Evolutionary conservation across 1,140 invertebrate species (phyloP), one percentile per base, ranked within the genome.

Genomic region (Zaprionus camerounensis): DNA sequence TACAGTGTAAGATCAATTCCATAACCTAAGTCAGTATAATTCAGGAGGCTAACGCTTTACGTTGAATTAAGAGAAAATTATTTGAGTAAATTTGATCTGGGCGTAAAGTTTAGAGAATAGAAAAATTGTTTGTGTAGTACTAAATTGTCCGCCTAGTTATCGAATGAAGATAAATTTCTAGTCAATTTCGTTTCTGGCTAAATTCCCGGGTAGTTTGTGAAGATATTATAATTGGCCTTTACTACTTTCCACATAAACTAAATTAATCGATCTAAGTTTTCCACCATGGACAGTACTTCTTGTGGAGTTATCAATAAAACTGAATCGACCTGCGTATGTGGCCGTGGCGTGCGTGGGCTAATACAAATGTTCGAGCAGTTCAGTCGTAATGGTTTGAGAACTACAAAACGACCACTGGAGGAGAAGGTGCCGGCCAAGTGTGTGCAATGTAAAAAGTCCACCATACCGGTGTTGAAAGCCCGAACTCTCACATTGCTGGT

Each of bases 401-500:
- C 9, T 13, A 5, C 20, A 5, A 51, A 51, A 2, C 20, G 26
- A 26, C 1, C 12, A 6, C 13, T 15, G 5, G n/a, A 26, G 12
- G 26, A 15, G 15, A 55, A 55, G 22, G 13, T 15, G 22, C 12
- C 15, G 4, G 20, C 13, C 24, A 28, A 31, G 6, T 26, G 46
- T 11, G 11, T 11, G 17, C 9, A 4, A 13, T 22, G 46, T 11
- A 17, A 56, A 22, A 22, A 15, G 49, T 3, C 46, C 11, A 7
- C 20, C 0, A 13, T 36, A 13, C 13, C 41, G 7, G 34, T 38
- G 0, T 11, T 11, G 34, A 34, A 9, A 5, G 24, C 26, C 2
- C 49, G 51, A 6, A 46, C 64, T 1, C 46, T 73, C 12, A 68
- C 44, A 2, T 24, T 73, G 24, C 56, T 68, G 34, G 36, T 73